Evolutionary conservation across 2,113 vertebrate species (phyloP), one percentile per base, ranked within the genome.

Genomic region (Reinhardtius hippoglossoides): DNA sequence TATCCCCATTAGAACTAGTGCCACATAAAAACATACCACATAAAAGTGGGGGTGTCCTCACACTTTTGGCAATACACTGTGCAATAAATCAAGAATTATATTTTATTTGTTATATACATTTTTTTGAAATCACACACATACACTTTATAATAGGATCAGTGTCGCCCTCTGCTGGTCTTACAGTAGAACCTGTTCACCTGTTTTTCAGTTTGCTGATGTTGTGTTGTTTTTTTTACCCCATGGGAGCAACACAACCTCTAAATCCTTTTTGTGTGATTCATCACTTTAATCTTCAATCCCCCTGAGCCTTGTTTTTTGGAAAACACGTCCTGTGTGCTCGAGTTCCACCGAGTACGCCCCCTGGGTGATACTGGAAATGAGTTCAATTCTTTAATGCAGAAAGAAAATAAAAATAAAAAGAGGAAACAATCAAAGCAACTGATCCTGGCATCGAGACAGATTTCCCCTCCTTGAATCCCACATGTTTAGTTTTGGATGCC

Each of bases 281-380:
- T 81, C 61, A 64, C 48, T 52, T 76, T 67, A 76, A 74, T 44
- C 13, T 26, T 48, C 1, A 12, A 4, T 75, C 72, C 71, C 71
- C 65, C 7, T 0, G n/a, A 27, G 61, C 16, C 59, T 76, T 35
- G 23, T 67, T 77, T 77, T 54, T 73, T 1, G 16, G 8, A 46
- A 21, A 65, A 71, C 46, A 21, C 14, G 54, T 56, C 0, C 10
- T 13, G 46, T 71, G 74, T 75, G 60, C 78, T 84, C 77, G 76
- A 82, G 75, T 79, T 57, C 86, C 75, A 84, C 80, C 80, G 73
- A 75, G 35, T 6, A 35, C 6, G 66, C 83, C 78, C 83, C 78
- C 52, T 44, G 24, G 79, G 74, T 80, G 52, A 69, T 21, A 46
- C 62, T 70, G 37, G 71, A 81, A 81, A 77, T 67, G 21, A n/a